Base-by-base conservation (phyloP, 2,797 vertebrate genomes). In the Pipistrellus kuhlii region DNA sequence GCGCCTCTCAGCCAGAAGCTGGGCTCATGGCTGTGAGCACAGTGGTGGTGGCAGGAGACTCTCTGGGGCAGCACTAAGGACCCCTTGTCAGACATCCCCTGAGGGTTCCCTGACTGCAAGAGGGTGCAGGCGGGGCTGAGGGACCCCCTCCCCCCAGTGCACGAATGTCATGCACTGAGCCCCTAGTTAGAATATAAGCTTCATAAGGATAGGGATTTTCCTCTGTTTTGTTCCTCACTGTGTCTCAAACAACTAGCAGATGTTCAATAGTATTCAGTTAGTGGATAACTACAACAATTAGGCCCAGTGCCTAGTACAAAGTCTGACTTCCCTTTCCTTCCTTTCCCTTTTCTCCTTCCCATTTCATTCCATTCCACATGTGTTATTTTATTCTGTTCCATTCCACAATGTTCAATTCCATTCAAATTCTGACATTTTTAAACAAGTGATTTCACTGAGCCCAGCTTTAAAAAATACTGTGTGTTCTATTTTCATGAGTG, bases 391-490 rank as follows among this genome's bases (percentile, higher is more conserved):
- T 73, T 81, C 51, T 71, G 72, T 91, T 91, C 55, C 38, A 46
- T 90, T 72, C 62, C 25, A 80, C 35, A 46, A 6, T 57, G 9
- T 85, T 38, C 72, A 88, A 59, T 82, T 88, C 62, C 62, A 55
- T 80, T 90, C 14, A 90, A 92, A 73, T 35, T 25, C 86, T 69
- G 76, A 72, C 48, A 82, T 82, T 91, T 91, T 93, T 76, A 77
- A 86, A 62, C 81, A 66, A 46, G 51, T 44, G 15, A 57, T 88
- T 91, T 89, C 66, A 73, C 59, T 80, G 55, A 93, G 51, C 57
- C 21, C 41, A 69, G 21, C 64, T 88, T 10, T 41, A 88, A 89
- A 48, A 75, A 68, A 69, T 62, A 48, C 46, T 30, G 18, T 76
- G 51, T 73, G 53, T 95, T 87, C n/a, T 88, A 53, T 85, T 85